phyloP scores from a whole-genome alignment of 1,140 invertebrate genomes.

The Cheumatopsyche charites region DNA sequence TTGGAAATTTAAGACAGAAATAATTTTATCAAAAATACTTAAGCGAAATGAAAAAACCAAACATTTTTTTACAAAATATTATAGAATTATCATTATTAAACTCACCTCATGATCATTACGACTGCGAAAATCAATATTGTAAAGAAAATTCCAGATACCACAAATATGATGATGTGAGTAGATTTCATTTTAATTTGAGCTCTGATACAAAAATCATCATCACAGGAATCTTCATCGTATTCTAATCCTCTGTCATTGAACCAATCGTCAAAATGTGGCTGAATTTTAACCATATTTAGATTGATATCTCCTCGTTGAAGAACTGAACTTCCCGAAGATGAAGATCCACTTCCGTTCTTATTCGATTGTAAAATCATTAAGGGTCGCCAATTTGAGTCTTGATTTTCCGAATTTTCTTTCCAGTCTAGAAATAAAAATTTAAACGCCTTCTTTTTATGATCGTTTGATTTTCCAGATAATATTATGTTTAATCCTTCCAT shows the following conservation, averaged over 20 bases:
- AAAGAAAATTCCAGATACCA: slow-evolving; percentile 41
- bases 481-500: slow-evolving; percentile 44
- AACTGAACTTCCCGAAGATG: neutral
- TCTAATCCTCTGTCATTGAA: slow-evolving; percentile 42
- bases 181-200: slow-evolving; percentile 46
- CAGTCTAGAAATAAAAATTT: slow-evolving; percentile 47
- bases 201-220: slow-evolving; percentile 47
- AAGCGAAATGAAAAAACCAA: too few species aligned
- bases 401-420: slow-evolving; percentile 8
- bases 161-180: slow-evolving; percentile 46
- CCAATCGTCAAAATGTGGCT: slow-evolving; percentile 47
- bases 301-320: slow-evolving; percentile 34
- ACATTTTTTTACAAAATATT: too few species aligned
- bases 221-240: slow-evolving; percentile 44
- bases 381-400: slow-evolving; percentile 39
- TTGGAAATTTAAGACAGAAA: too few species aligned
- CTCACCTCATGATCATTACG: slow-evolving; percentile 44
- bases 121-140: slow-evolving; percentile 37
- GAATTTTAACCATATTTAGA: slow-evolving; percentile 41
- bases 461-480: slow-evolving; percentile 17
- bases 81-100: neutral
- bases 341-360: slow-evolving; percentile 26
- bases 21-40: too few species aligned
- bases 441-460: slow-evolving; percentile 40
- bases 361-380: slow-evolving; percentile 41